phyloP scores from a whole-genome alignment of 2,113 vertebrate species.

The Chloropsis hardwickii region DNA sequence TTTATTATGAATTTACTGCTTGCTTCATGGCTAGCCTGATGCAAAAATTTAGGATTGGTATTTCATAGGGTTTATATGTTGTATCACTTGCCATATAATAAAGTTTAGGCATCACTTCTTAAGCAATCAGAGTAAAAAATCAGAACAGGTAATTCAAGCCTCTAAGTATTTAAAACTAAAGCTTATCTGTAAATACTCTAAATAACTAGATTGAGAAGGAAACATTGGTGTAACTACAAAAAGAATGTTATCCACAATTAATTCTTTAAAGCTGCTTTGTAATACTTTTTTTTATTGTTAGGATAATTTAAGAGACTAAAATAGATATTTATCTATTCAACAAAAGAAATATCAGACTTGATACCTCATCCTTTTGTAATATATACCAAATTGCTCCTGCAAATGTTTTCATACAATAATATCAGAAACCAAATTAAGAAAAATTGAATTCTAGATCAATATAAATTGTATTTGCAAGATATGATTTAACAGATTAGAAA shows the following conservation, averaged over 20 bases:
- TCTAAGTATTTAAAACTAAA: not conserved
- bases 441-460: slow-evolving; percentile 2
- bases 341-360: not conserved
- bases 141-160: not conserved
- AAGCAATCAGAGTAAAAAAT: not conserved
- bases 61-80: not conserved
- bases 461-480: not conserved
- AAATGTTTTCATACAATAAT: not conserved
- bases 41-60: not conserved
- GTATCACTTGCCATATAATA: not conserved
- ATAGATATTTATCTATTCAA: not conserved
- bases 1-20: not conserved
- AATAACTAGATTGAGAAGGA: not conserved
- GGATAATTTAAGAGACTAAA: not conserved
- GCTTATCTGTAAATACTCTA: not conserved
- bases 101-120: not conserved
- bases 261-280: not conserved
- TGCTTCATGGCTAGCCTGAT: not conserved
- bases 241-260: not conserved
- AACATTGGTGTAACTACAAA: not conserved
- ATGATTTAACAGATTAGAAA: not conserved
- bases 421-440: not conserved
- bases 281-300: not conserved
- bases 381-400: not conserved
- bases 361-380: not conserved